Evolutionary conservation across 2,888 invertebrate genomes (phyloP).

Genomic region (Meta bourneti): DNA sequence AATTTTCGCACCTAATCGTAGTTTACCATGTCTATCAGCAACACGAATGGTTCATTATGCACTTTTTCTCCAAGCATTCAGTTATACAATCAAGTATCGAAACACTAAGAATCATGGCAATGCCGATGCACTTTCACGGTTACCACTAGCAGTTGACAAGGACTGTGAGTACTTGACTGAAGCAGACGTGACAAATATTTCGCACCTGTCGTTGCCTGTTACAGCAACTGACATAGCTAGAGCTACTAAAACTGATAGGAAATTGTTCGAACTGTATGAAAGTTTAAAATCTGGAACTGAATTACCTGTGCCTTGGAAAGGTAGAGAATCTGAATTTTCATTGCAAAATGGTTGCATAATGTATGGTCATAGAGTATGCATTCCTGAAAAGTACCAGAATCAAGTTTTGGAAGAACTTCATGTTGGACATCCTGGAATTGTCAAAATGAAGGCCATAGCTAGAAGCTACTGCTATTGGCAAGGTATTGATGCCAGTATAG

Average conservation of each 20-base stretch:
- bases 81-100: conserved; percentile 63
- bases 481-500: conserved; percentile 33
- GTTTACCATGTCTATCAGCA: conserved; percentile 65
- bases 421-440: conserved; percentile 67
- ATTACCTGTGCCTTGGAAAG: conserved; percentile 64
- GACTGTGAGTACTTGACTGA: conserved; percentile 63
- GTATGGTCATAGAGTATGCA: conserved; percentile 64
- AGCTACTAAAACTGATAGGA: conserved; percentile 63
- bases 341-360: conserved; percentile 66
- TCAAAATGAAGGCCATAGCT: conserved; percentile 36
- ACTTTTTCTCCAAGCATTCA: conserved; percentile 62
- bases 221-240: conserved; percentile 64
- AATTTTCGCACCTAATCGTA: conserved; percentile 79
- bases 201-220: conserved; percentile 56
- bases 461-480: conserved; percentile 38
- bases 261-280: conserved; percentile 65
- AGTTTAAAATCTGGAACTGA: conserved; percentile 64
- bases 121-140: conserved; percentile 65
- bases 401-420: not conserved
- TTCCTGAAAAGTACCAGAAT: conserved; percentile 64
- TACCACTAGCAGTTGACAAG: conserved; percentile 62
- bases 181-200: conserved; percentile 64
- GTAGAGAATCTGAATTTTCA: conserved; percentile 66
- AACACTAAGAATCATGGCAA: conserved; percentile 62
- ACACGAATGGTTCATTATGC: conserved; percentile 66